phyloP scores from a whole-genome alignment of 2,888 invertebrate genomes.

The Pyrgus malvae region DNA sequence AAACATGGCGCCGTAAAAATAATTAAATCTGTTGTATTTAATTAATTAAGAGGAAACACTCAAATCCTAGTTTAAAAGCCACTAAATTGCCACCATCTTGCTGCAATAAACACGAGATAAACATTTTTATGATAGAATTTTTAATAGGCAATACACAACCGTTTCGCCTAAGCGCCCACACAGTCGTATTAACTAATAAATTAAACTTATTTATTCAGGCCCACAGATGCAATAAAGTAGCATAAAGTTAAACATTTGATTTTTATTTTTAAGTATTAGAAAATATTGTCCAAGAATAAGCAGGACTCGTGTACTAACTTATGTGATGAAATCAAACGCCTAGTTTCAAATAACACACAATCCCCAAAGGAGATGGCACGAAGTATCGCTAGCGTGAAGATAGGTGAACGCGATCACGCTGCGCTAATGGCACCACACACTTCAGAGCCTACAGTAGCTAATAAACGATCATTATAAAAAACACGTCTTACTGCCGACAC shows the following conservation, averaged over 20 bases:
- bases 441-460: too few relatives aligned
- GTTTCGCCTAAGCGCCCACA: slow-evolving; percentile 24
- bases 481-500: too few relatives aligned
- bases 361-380: too few relatives aligned
- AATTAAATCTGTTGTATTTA: not conserved
- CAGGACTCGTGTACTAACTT: too few relatives aligned
- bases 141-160: slow-evolving; percentile 24
- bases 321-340: too few relatives aligned
- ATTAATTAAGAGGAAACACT: slow-evolving; percentile 18
- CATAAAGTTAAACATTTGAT: not conserved
- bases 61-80: slow-evolving; percentile 12
- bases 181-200: slow-evolving; percentile 17
- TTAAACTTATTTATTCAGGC: slow-evolving; percentile 25
- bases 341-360: too few relatives aligned
- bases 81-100: slow-evolving; percentile 22
- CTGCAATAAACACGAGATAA: slow-evolving; percentile 17
- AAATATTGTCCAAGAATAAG: slow-evolving; percentile 1
- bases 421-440: too few relatives aligned
- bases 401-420: too few relatives aligned
- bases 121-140: slow-evolving; percentile 24
- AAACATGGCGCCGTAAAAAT: slow-evolving; percentile 3
- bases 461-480: too few relatives aligned
- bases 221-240: slow-evolving; percentile 6
- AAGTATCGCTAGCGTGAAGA: too few relatives aligned
- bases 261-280: slow-evolving; percentile 4